Conservation (phyloP, 2,113 vertebrate genomes). For the Xerus inauris region DNA sequence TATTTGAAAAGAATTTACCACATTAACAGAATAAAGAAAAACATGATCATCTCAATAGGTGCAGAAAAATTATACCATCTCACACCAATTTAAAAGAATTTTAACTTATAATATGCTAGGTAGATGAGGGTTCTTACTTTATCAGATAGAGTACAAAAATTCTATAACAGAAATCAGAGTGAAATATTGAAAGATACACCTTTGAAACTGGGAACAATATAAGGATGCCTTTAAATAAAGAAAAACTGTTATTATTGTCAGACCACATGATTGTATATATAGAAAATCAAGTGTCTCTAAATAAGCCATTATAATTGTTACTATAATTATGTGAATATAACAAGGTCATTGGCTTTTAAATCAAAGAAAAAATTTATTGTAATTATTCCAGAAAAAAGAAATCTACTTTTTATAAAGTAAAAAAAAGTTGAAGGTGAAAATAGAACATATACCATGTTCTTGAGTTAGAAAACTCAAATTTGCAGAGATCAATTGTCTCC, state of each 20-base stretch:
- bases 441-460: neutral
- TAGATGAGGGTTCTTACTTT: neutral
- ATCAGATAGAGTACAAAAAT: neutral
- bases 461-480: neutral
- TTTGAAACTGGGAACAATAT: neutral
- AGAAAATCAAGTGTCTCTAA: neutral
- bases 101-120: neutral
- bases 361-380: neutral
- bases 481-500: neutral
- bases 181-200: neutral
- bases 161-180: neutral
- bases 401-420: neutral
- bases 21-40: neutral
- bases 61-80: neutral
- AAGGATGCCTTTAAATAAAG: neutral
- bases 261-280: neutral
- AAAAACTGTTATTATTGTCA: neutral
- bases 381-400: neutral
- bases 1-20: constrained; percentile 7
- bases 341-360: neutral
- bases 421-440: neutral
- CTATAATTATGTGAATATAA: neutral
- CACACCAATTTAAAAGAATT: neutral
- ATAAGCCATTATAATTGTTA: neutral
- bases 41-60: neutral